Base-by-base conservation (phyloP, 2,888 invertebrate species). In the Drosophila ustulata region DNA sequence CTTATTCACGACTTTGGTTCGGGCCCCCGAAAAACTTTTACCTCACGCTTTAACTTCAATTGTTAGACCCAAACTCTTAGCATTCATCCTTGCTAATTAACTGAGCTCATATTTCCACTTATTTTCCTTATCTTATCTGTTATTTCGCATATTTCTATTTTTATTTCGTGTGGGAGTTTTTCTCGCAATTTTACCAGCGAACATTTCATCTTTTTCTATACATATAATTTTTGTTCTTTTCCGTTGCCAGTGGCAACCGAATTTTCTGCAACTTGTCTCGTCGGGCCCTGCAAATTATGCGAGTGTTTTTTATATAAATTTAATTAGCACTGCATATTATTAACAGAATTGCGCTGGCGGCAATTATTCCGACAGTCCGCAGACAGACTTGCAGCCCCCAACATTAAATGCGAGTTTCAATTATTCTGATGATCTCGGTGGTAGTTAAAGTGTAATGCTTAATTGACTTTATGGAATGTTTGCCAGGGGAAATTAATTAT, bases 281-380 rank as follows among this genome's bases (percentile, higher is more conserved):
- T 39, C 66, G 55, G 50, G 67, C 66, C 50, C 34, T 28, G 71
- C 72, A 83, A 89, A 89, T 89, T 85, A 85, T 53, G 26, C 8
- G n/a, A 55, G 52, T 52, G 26, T 89, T 89, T 82, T 89, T 83
- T 84, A 80, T 85, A 89, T 88, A 89, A 89, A 90, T 90, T 90
- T 89, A 90, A 89, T 89, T 89, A 89, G 83, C 74, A 13, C 66
- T 66, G 72, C 78, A 69, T 64, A 64, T 66, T 59, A 71, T 59
- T 61, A 77, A 62, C 51, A 69, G 32, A 13, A 13, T 6, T 41
- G 55, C 37, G 66, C 77, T 68, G 55, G 47, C 30, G 79, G 84
- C 76, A 49, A 62, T 77, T 71, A 62, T 77, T 70, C 65, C 7
- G 45, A 25, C 62, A 63, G 34, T 45, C 45, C 51, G 9, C 64